Evolutionary conservation across 92 coral and sea anemone genomes (phyloP).

Genomic region (Virgularia gustaviana): DNA sequence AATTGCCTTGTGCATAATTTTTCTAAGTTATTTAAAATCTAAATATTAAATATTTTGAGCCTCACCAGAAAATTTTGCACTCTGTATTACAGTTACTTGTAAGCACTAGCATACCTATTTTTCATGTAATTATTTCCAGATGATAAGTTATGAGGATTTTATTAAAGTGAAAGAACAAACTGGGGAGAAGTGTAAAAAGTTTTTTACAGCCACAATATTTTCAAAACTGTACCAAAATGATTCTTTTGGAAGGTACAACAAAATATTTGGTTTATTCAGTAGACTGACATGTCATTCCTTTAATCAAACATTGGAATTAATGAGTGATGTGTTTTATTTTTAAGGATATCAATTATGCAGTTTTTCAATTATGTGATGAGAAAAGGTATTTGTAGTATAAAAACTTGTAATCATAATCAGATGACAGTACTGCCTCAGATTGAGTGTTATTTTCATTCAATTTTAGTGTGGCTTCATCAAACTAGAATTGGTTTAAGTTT

Average conservation of each 20-base stretch:
- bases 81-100: not conserved
- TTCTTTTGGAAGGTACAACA: conserved; percentile 82
- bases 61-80: too few relatives aligned
- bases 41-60: too few relatives aligned
- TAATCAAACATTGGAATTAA: too few relatives aligned
- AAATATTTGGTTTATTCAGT: not conserved
- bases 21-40: too few relatives aligned
- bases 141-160: conserved; percentile 95
- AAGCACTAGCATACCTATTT: not conserved
- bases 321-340: not conserved
- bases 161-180: conserved; percentile 86
- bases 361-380: conserved; percentile 98
- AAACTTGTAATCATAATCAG: not conserved
- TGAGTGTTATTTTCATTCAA: too few relatives aligned
- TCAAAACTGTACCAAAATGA: conserved; percentile 86
- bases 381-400: conserved; percentile 62
- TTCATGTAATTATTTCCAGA: too few relatives aligned
- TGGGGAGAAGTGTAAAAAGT: conserved; percentile 88
- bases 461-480: conserved; percentile 95
- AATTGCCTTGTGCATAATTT: too few relatives aligned
- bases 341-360: conserved; percentile 97
- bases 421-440: too few relatives aligned
- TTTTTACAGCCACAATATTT: conserved; percentile 90
- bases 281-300: too few relatives aligned
- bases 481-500: conserved; percentile 96